These are phyloP conservation scores for Brachyptera putata DNA, from an alignment of 2,888 invertebrate genomes.

Conservation along the genomic window DNA sequence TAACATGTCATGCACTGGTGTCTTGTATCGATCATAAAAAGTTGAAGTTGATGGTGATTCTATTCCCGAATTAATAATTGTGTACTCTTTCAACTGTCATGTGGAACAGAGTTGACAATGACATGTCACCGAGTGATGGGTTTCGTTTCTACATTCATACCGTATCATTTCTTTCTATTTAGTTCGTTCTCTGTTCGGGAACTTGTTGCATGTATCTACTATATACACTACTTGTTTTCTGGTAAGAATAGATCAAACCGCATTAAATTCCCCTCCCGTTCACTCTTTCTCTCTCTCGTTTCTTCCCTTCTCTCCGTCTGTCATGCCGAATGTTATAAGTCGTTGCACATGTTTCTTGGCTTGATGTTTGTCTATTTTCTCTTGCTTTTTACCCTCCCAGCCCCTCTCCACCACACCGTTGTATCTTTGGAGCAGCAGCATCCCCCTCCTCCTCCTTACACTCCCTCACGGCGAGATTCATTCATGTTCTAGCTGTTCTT, in stretches of 20 bases:
- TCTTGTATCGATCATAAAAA: too few species aligned
- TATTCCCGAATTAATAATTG: too few species aligned
- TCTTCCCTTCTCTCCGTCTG: neutral
- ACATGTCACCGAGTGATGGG: neutral
- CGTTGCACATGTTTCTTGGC: neutral
- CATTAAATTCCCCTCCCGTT: neutral
- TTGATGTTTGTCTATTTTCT: constrained; percentile 2
- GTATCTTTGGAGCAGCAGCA: too few species aligned
- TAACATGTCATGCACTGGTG: too few species aligned
- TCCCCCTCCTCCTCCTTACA: constrained; percentile 3
- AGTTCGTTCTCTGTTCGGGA: neutral
- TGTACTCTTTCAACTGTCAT: too few species aligned
- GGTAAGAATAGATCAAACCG: neutral
- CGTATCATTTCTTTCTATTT: neutral
- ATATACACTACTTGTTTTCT: too few species aligned
- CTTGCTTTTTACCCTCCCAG: constrained; percentile 8
- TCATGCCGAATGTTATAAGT: too few species aligned
- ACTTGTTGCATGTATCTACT: too few species aligned
- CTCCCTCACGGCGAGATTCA: constrained; percentile 8
- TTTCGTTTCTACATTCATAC: neutral
- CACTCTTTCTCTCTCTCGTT: neutral
- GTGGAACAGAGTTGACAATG: neutral
- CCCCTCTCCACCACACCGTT: constrained; percentile 30
- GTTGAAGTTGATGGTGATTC: too few species aligned
- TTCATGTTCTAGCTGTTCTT: constrained; percentile 21